These are phyloP conservation scores for Phenacoccus solenopsis DNA, from an alignment of 1,140 invertebrate species.

Conservation along the genomic window DNA sequence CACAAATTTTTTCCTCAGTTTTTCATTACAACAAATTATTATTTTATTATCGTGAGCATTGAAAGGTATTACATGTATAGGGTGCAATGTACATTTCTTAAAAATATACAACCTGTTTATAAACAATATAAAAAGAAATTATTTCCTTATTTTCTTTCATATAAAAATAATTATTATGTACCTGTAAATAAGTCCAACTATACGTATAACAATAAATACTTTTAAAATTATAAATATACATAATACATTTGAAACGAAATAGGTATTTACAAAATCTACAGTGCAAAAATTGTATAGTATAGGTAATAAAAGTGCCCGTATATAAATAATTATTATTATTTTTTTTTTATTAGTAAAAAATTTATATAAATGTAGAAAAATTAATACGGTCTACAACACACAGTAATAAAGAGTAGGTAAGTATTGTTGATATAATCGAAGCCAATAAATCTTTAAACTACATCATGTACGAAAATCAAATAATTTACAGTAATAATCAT, in stretches of 20 bases:
- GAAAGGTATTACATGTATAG: neutral
- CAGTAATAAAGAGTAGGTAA: neutral
- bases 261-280: slow-evolving; percentile 16
- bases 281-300: slow-evolving; percentile 10
- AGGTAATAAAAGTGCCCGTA: slow-evolving; percentile 11
- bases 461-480: no score
- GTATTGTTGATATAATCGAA: neutral
- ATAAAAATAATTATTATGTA: neutral
- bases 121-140: neutral
- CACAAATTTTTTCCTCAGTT: no score
- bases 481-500: no score
- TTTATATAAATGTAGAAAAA: slow-evolving; percentile 8
- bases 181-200: neutral
- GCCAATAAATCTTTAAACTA: neutral
- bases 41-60: neutral
- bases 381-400: neutral
- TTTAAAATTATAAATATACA: neutral
- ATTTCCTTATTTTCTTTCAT: neutral
- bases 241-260: neutral
- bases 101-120: slow-evolving; percentile 13
- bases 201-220: neutral
- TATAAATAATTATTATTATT: slow-evolving; percentile 3
- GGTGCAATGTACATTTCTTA: slow-evolving; percentile 10
- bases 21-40: no score
- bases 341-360: slow-evolving; percentile 7